phyloP scores from a whole-genome alignment of 2,113 vertebrate genomes.

The Zingel zingel region DNA sequence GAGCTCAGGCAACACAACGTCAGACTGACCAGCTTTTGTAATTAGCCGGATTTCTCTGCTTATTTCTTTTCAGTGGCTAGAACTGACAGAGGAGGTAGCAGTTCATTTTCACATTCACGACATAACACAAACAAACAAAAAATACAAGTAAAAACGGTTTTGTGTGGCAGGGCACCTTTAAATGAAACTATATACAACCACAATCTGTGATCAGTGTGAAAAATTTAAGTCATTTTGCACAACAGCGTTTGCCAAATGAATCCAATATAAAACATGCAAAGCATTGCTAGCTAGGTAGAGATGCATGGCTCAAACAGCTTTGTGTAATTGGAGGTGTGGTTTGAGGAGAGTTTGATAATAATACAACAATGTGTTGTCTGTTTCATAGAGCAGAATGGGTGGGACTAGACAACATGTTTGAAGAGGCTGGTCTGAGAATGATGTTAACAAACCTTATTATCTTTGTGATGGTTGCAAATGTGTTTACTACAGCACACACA shows the following conservation, averaged over 20 bases:
- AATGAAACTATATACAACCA: background rate
- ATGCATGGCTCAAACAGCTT: constrained; percentile 42
- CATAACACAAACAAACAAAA: too few species aligned
- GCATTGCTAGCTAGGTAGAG: constrained; percentile 6
- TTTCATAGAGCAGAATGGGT: constrained; percentile 50
- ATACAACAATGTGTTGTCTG: constrained; percentile 68
- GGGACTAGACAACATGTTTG: constrained; percentile 35
- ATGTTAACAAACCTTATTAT: constrained; percentile 27
- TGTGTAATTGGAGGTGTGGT: constrained; percentile 59
- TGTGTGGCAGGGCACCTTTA: too few species aligned
- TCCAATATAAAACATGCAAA: constrained; percentile 3
- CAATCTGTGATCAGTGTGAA: background rate
- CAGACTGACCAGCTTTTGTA: too few species aligned
- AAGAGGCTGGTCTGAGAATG: constrained; percentile 17
- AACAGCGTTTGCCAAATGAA: background rate
- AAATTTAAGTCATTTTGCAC: background rate
- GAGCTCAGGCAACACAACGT: too few species aligned
- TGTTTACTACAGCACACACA: constrained; percentile 1
- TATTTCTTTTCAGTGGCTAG: too few species aligned
- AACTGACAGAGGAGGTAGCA: too few species aligned
- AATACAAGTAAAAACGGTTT: too few species aligned
- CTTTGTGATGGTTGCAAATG: background rate
- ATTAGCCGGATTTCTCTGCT: too few species aligned
- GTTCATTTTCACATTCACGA: too few species aligned
- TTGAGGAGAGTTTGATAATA: constrained; percentile 52